A percentile compares a stretch with the other conserved stretches of the same genome.
These are phyloP conservation scores for Anastatus disparis DNA, from an alignment of 1,140 invertebrate genomes.

Conservation along the genomic window DNA sequence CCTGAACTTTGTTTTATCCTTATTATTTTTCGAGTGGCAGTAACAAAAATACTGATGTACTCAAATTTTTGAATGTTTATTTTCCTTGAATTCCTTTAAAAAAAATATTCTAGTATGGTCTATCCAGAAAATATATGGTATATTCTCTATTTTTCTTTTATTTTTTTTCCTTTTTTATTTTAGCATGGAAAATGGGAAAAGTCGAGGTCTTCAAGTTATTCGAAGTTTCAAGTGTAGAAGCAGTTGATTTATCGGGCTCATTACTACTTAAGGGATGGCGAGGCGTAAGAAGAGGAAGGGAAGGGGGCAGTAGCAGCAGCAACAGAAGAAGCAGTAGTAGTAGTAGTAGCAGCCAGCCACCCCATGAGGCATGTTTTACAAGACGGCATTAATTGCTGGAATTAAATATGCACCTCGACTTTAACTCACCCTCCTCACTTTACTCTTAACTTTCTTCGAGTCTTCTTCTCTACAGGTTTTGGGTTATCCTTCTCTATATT, in stretches of 20 bases:
- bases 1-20: no score
- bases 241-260: slow-evolving; percentile 69
- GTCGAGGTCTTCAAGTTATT: slow-evolving; percentile 56
- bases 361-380: slow-evolving; percentile 67
- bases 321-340: not conserved
- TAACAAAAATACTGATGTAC: no score
- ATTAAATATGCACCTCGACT: slow-evolving; percentile 68
- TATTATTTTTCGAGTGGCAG: no score
- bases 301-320: slow-evolving; percentile 38
- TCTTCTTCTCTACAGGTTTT: not conserved
- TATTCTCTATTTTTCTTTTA: not conserved
- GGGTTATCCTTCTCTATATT: no score
- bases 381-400: slow-evolving; percentile 69
- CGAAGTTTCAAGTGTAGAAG: slow-evolving; percentile 63
- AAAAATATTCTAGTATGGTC: not conserved
- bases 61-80: no score
- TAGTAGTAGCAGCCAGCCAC: slow-evolving; percentile 53
- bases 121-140: not conserved
- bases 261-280: slow-evolving; percentile 63
- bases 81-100: not conserved
- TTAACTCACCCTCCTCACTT: slow-evolving; percentile 47
- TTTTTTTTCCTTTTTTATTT: not conserved
- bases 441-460: not conserved
- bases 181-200: slow-evolving; percentile 40
- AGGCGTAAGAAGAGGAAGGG: slow-evolving; percentile 26